A percentile compares a stretch with the other conserved stretches of the same genome.
Evolutionary conservation across 2,113 vertebrate genomes (phyloP).

Genomic region (Morone chrysops): DNA sequence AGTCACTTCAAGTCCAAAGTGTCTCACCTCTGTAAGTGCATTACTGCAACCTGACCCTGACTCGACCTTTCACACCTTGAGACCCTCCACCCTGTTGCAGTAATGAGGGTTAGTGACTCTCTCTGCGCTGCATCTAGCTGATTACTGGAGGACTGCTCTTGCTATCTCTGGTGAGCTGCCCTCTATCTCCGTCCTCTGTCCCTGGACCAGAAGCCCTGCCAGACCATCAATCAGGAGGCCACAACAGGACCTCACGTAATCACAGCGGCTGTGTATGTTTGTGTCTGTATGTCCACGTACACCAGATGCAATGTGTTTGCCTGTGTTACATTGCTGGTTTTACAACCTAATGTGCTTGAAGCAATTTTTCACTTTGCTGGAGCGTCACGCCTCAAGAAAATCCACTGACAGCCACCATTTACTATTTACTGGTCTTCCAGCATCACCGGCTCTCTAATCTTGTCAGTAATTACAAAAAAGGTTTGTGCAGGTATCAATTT

Average conservation of each 20-base stretch:
- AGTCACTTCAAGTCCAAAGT: constrained; percentile 23
- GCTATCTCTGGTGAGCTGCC: constrained; percentile 69
- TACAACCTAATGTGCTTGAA: constrained; percentile 37
- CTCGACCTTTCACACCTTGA: constrained; percentile 39
- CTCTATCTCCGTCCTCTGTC: constrained; percentile 62
- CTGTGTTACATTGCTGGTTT: constrained; percentile 18
- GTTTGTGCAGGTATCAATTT: not conserved
- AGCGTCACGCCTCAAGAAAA: constrained; percentile 40
- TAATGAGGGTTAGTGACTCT: constrained; percentile 70
- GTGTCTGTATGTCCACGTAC: not conserved
- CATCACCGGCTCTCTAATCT: constrained; percentile 20
- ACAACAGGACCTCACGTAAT: constrained; percentile 64
- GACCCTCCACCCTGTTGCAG: constrained; percentile 53
- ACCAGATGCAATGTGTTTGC: not conserved
- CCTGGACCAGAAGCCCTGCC: constrained; percentile 55
- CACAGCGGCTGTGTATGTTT: constrained; percentile 24
- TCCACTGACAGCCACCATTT: constrained; percentile 38
- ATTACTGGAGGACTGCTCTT: constrained; percentile 61
- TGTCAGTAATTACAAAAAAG: constrained; percentile 5
- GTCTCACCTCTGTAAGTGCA: constrained; percentile 40
- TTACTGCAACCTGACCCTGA: constrained; percentile 16
- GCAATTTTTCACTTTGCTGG: constrained; percentile 62
- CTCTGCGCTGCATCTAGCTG: constrained; percentile 41
- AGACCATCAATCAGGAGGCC: constrained; percentile 72
- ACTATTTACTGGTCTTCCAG: constrained; percentile 12